Evolutionary conservation across 2,113 vertebrate genomes (phyloP).

Genomic region (cat (Felis catus)): DNA sequence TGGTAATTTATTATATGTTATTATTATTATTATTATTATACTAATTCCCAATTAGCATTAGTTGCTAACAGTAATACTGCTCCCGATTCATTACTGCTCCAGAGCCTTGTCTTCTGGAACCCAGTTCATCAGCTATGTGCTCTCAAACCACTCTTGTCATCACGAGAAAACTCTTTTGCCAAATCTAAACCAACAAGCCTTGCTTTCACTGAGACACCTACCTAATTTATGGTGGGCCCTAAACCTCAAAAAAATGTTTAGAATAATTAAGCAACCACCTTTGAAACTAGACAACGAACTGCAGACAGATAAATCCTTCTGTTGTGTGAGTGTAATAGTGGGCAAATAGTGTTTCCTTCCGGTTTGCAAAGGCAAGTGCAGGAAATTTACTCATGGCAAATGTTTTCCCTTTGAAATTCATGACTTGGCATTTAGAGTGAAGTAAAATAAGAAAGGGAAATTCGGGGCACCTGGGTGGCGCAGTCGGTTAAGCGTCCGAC

Average conservation of each 20-base stretch:
- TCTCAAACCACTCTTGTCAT: background rate
- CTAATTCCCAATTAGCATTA: background rate
- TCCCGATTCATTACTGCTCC: background rate
- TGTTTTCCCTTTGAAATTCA: constrained; percentile 12
- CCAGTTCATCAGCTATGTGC: background rate
- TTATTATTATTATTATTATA: background rate
- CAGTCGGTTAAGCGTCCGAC: too few relatives aligned
- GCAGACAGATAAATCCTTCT: background rate
- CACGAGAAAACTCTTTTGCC: background rate
- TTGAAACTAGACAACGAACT: background rate
- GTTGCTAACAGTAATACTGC: background rate
- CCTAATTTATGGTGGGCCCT: background rate
- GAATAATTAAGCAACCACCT: background rate
- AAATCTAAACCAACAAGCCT: background rate
- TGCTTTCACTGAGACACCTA: background rate
- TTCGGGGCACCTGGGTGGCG: too few relatives aligned
- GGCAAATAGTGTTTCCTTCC: background rate
- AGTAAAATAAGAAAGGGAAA: background rate
- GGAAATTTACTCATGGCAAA: background rate
- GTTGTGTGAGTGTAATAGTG: background rate
- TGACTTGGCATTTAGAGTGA: background rate
- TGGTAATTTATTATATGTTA: background rate
- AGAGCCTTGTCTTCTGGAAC: background rate
- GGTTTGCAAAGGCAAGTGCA: background rate
- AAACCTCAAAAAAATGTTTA: background rate